Conservation (phyloP, 2,113 vertebrate genomes). For the Gallinago paraguaiae region DNA sequence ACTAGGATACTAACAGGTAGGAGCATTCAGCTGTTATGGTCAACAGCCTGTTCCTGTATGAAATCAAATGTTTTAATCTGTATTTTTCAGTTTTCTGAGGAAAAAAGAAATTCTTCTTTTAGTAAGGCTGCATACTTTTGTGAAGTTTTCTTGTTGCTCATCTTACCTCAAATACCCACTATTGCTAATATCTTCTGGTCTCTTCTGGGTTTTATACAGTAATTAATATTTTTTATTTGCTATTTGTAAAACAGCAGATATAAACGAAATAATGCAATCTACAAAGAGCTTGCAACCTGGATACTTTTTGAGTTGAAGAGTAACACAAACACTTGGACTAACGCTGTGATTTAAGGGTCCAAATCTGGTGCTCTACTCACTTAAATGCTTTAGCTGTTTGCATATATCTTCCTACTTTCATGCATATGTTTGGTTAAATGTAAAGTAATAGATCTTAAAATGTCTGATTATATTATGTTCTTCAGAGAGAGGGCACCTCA, state of each 20-base stretch:
- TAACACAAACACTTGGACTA: not conserved
- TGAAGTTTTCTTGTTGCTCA: not conserved
- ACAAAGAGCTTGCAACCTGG: not conserved
- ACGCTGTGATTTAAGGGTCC: not conserved
- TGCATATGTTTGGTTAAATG: not conserved
- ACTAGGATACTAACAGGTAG: not conserved
- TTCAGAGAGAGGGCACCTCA: not conserved
- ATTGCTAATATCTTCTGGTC: not conserved
- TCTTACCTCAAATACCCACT: not conserved
- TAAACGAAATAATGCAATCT: not conserved
- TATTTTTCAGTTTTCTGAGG: not conserved
- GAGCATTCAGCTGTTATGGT: not conserved
- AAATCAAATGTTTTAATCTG: not conserved
- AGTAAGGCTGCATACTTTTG: not conserved
- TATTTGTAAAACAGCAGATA: not conserved
- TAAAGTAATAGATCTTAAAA: not conserved
- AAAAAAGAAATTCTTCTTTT: not conserved
- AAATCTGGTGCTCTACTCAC: not conserved
- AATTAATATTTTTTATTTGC: not conserved
- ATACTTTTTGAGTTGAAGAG: not conserved
- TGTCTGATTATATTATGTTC: not conserved
- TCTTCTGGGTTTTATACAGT: not conserved
- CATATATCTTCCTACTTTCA: not conserved
- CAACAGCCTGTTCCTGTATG: rapidly evolving
- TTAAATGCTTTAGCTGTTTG: not conserved